Conservation (phyloP, 2,888 invertebrate species). For the Xanthia icteritia region DNA sequence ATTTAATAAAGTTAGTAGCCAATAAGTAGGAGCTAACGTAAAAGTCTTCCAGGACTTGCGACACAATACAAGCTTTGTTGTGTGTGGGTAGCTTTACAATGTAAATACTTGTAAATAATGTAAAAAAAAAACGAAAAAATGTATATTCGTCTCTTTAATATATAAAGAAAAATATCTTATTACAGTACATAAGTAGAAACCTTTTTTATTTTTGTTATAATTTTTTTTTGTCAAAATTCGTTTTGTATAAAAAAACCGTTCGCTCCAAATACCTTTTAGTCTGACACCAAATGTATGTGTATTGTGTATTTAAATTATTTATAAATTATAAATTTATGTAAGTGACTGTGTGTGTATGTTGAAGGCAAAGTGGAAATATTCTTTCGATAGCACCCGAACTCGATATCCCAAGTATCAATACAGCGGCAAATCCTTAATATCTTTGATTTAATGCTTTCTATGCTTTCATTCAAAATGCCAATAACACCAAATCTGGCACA, state of each 20-base stretch:
- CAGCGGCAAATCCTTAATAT: background rate
- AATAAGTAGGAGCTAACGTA: background rate
- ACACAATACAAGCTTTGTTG: constrained; percentile 71
- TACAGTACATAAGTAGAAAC: constrained; percentile 75
- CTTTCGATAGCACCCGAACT: background rate
- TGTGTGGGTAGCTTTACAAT: constrained; percentile 73
- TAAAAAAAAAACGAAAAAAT: constrained; percentile 79
- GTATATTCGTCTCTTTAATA: constrained; percentile 81
- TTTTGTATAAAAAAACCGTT: constrained; percentile 74
- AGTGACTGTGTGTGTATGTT: constrained; percentile 59
- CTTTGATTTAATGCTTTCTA: background rate
- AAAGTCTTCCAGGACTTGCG: constrained; percentile 40
- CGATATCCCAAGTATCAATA: background rate
- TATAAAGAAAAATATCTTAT: constrained; percentile 72
- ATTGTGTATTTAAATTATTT: constrained; percentile 71
- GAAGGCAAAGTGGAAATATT: constrained; percentile 37
- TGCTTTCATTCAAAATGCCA: background rate
- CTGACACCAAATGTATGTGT: constrained; percentile 78
- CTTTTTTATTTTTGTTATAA: constrained; percentile 80
- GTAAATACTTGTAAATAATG: constrained; percentile 82
- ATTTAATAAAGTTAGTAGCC: background rate
- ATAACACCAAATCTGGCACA: background rate
- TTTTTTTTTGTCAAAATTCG: constrained; percentile 66
- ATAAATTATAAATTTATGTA: constrained; percentile 64
- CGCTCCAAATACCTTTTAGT: constrained; percentile 74